Percentiles rank a stretch among this genome's conserved stretches.
phyloP scores from a whole-genome alignment of 2,888 invertebrate species.

The Aleiodes testaceus region DNA sequence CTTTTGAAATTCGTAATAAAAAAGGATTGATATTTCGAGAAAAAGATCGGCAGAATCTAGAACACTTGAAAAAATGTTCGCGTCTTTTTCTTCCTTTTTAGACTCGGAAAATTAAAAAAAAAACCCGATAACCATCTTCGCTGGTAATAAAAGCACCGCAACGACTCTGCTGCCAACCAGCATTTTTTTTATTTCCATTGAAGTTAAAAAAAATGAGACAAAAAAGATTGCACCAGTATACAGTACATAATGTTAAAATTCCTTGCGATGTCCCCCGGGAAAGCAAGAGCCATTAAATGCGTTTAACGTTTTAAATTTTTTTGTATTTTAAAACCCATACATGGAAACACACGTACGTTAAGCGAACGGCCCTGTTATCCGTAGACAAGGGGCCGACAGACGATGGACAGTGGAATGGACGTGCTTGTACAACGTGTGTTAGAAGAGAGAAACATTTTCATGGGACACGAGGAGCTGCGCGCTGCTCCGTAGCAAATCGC shows the following conservation, averaged over 20 bases:
- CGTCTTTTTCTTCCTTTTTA: not conserved
- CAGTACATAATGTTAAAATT: conserved; percentile 3
- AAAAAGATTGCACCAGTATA: no score
- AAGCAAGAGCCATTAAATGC: conserved; percentile 30
- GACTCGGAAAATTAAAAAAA: not conserved
- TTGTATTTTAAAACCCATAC: conserved; percentile 2
- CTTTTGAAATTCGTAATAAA: no score
- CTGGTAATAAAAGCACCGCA: conserved; percentile 3
- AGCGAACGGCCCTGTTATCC: conserved; percentile 24
- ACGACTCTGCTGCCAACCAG: not conserved
- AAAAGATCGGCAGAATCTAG: no score
- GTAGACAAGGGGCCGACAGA: conserved; percentile 34
- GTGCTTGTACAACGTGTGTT: conserved; percentile 36
- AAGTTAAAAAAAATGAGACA: no score
- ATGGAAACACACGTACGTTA: conserved; percentile 1
- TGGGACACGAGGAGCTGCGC: conserved; percentile 50
- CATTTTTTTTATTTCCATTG: no score
- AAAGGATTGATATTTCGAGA: no score
- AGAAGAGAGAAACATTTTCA: conserved; percentile 40
- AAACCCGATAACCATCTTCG: not conserved
- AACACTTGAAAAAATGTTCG: not conserved
- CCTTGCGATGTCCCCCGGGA: conserved; percentile 18
- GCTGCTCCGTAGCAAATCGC: conserved; percentile 65
- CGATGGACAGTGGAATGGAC: conserved; percentile 40
- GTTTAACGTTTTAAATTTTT: conserved; percentile 13